Conservation (phyloP, 2,888 invertebrate species). For the Lobophora halterata region DNA sequence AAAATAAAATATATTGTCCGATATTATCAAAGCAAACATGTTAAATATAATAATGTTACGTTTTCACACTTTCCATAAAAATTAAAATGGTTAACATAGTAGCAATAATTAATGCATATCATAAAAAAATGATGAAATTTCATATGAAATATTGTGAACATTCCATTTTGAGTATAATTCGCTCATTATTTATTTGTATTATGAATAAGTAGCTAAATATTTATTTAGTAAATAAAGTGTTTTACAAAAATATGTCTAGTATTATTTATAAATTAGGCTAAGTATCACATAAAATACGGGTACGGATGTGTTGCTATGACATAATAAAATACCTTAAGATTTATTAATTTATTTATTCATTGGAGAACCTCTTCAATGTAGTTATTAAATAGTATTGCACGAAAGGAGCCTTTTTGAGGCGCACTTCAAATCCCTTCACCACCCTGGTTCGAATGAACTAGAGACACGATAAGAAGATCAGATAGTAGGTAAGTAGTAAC, state of each 20-base stretch:
- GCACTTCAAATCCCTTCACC: too few species aligned
- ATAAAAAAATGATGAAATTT: constrained; percentile 20
- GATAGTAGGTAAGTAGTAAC: too few species aligned
- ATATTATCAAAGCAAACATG: constrained; percentile 10
- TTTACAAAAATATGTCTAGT: constrained; percentile 13
- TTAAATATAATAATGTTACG: constrained; percentile 5
- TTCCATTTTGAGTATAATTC: constrained; percentile 27
- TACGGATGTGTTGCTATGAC: too few species aligned
- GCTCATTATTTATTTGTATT: constrained; percentile 42
- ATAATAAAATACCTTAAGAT: too few species aligned
- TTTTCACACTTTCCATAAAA: constrained; percentile 7
- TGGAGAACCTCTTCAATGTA: too few species aligned
- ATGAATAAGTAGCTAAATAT: constrained; percentile 49
- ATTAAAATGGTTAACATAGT: constrained; percentile 1
- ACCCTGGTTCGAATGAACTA: too few species aligned
- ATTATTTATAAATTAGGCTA: background rate
- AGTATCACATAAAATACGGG: too few species aligned
- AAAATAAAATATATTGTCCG: constrained; percentile 8
- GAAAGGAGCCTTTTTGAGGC: too few species aligned
- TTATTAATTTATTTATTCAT: too few species aligned
- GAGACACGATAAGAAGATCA: too few species aligned
- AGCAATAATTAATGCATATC: constrained; percentile 28
- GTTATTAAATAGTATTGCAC: too few species aligned
- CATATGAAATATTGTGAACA: constrained; percentile 25
- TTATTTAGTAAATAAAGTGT: constrained; percentile 46